Percentiles rank a stretch among this genome's conserved stretches.
These are phyloP conservation scores for Potamarius usumacintae DNA, from an alignment of 2,113 vertebrate species.

Conservation along the genomic window DNA sequence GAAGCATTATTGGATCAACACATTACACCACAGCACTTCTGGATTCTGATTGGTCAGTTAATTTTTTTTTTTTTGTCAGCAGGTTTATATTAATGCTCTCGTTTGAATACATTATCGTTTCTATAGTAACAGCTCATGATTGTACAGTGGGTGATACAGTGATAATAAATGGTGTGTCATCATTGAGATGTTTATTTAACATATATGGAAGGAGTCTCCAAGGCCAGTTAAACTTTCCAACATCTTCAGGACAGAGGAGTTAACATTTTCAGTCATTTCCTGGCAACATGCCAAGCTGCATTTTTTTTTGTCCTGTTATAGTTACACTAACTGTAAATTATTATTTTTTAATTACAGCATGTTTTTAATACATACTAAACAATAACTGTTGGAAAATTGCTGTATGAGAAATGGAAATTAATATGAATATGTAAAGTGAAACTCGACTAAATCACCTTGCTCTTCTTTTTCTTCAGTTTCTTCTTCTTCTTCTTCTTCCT, in stretches of 20 bases:
- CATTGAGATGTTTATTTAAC: background rate
- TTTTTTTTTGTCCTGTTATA: background rate
- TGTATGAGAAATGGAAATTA: background rate
- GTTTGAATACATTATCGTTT: background rate
- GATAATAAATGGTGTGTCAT: background rate
- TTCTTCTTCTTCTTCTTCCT: conserved; percentile 40
- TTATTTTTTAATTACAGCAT: no score
- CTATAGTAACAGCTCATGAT: background rate
- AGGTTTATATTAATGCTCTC: background rate
- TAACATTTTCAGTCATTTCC: background rate
- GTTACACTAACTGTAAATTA: no score
- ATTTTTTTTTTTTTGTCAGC: background rate
- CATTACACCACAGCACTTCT: background rate
- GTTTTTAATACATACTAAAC: background rate
- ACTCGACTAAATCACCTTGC: conserved; percentile 8
- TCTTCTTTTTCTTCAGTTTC: conserved; percentile 33
- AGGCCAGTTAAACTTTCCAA: background rate
- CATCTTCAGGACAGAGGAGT: background rate
- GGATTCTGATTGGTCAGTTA: background rate
- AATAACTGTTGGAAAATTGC: background rate
- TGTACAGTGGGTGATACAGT: background rate
- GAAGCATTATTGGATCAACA: background rate
- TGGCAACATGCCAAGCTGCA: no score
- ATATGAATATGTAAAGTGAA: background rate
- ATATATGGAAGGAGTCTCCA: background rate